phyloP scores from a whole-genome alignment of 2,888 invertebrate species.

The Ophioninae sp. region DNA sequence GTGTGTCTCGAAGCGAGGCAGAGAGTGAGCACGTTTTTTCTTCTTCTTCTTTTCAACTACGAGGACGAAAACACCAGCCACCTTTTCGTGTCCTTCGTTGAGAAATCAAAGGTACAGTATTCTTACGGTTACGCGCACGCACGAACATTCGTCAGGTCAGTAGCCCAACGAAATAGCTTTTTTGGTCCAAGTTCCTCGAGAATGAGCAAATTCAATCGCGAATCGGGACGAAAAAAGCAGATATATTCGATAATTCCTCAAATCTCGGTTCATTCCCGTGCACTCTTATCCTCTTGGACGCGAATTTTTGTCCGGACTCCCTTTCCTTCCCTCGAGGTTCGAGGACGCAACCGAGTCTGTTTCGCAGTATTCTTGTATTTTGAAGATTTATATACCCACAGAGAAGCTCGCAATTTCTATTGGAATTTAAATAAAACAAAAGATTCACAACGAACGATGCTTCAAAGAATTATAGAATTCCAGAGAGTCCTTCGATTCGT shows the following conservation, averaged over 20 bases:
- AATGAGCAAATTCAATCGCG: conserved; percentile 39
- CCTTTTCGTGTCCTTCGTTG: background rate
- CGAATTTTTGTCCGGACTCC: background rate
- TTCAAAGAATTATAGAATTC: conserved; percentile 55
- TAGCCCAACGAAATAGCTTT: conserved; percentile 43
- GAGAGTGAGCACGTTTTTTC: conserved; percentile 2
- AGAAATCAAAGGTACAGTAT: background rate
- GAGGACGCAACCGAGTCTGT: background rate
- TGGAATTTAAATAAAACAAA: conserved; percentile 13
- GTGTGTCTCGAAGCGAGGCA: background rate
- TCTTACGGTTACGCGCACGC: background rate
- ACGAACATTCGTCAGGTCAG: conserved; percentile 29
- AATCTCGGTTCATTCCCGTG: background rate
- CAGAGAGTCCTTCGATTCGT: conserved; percentile 42
- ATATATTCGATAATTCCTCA: conserved; percentile 1
- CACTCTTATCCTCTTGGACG: background rate
- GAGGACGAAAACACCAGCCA: conserved; percentile 3
- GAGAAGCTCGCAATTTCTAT: conserved; percentile 35
- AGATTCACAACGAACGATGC: conserved; percentile 34
- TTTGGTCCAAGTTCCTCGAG: conserved; percentile 58
- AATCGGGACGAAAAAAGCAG: conserved; percentile 26
- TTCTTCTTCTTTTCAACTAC: background rate
- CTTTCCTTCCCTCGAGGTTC: background rate
- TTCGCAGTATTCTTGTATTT: conserved; percentile 1
- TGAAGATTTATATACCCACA: conserved; percentile 21